phyloP scores from a whole-genome alignment of 2,797 vertebrate species.

The Liparis tanakae region DNA sequence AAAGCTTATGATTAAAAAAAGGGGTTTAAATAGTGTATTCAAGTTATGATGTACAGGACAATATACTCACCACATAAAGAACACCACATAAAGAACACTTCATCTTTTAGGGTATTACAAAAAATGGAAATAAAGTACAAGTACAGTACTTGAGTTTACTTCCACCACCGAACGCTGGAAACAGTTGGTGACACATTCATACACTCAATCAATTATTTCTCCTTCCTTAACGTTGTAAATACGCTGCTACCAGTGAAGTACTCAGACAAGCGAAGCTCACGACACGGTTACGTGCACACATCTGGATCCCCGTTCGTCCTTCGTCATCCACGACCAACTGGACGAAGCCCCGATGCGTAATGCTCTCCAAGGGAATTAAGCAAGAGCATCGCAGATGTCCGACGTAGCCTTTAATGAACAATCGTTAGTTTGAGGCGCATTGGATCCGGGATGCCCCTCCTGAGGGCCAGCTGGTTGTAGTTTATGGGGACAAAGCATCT shows the following conservation, averaged over 20 bases:
- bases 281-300: constrained; percentile 37
- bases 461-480: constrained; percentile 62
- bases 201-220: constrained; percentile 19
- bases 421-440: constrained; percentile 39
- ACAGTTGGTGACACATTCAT: constrained; percentile 48
- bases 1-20: too few species aligned
- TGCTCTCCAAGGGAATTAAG: constrained; percentile 64
- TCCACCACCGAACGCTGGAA: constrained; percentile 3
- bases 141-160: too few species aligned
- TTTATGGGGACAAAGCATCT: constrained; percentile 58
- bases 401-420: constrained; percentile 40
- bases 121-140: not conserved
- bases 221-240: constrained; percentile 29
- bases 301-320: constrained; percentile 46
- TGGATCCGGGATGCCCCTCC: constrained; percentile 41
- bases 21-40: too few species aligned
- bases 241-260: constrained; percentile 45
- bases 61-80: too few species aligned
- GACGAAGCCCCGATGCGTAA: constrained; percentile 42
- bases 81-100: too few species aligned
- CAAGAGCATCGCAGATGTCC: constrained; percentile 51
- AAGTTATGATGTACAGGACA: too few species aligned
- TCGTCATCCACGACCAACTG: constrained; percentile 51
- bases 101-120: not conserved
- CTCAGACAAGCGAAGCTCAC: constrained; percentile 27